Base-by-base conservation (phyloP, 2,888 invertebrate genomes). In the Ophion slaviceki region DNA sequence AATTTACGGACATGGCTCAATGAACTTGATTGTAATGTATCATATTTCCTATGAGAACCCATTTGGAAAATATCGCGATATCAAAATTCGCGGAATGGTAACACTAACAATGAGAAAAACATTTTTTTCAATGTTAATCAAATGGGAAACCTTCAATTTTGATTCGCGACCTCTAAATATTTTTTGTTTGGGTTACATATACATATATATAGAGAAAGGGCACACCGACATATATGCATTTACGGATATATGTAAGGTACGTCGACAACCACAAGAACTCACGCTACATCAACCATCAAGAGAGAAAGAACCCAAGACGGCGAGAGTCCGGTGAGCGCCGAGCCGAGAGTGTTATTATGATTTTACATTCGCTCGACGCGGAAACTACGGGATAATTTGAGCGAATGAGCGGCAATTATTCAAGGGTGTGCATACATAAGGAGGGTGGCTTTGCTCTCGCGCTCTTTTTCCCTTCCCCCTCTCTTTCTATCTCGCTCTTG, bases 351-450 rank as follows among this genome's bases (percentile, higher is more conserved):
- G 90, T 92, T 90, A 92, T 92, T 92, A 91, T 90, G 91, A 91
- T 92, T 91, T 84, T 90, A 91, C 90, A 82, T 90, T 89, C 87
- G 88, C 85, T 85, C 89, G 89, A 89, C 90, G 90, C 90, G 90
- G 89, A 92, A 92, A 90, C 88, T 89, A 88, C 87, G 86, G 91
- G 89, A 91, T 92, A 92, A 92, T 92, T 92, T 91, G 90, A 90
- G 90, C 90, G 91, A 92, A 91, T 89, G 90, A 90, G 90, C 89
- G 88, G 91, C 90, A 92, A 92, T 92, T 92, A 92, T 92, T 91
- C 90, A 89, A 90, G 92, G 91, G 91, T 90, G 91, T 92, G 91
- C 91, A 91, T 92, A 92, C 87, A 88, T 90, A 90, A 92, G 88
- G 80, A 91, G 91, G 91, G 91, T 90, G 89, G 90, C 75, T 32